Evolutionary conservation across 2,797 vertebrate genomes (phyloP).

Genomic region (Hippoglossus hippoglossus): DNA sequence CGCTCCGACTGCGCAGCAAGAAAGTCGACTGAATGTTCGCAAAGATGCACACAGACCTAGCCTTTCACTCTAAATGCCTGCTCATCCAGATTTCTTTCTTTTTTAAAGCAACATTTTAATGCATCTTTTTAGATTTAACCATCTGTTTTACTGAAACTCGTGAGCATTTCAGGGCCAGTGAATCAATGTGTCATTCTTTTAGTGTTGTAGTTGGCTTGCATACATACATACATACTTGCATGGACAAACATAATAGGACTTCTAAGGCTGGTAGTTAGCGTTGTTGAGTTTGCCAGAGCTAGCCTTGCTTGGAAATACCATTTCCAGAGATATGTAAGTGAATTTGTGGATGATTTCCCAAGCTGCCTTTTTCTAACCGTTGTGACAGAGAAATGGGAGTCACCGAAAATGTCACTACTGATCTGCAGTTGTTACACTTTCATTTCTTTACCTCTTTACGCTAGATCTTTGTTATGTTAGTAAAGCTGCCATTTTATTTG

Average conservation of each 20-base stretch:
- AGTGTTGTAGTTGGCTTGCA: constrained; percentile 51
- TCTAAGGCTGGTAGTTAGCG: constrained; percentile 35
- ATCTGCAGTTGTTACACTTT: constrained; percentile 51
- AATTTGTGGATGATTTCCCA: constrained; percentile 47
- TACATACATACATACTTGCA: constrained; percentile 47
- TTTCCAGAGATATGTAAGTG: constrained; percentile 28
- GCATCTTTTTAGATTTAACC: constrained; percentile 54
- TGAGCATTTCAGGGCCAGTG: constrained; percentile 58
- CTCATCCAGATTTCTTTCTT: constrained; percentile 41
- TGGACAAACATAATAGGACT: constrained; percentile 51
- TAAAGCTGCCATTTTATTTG: constrained; percentile 62
- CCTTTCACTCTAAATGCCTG: constrained; percentile 63
- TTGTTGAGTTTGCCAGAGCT: constrained; percentile 13
- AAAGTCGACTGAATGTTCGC: constrained; percentile 89
- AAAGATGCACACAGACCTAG: constrained; percentile 14
- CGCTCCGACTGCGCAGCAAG: constrained; percentile 89
- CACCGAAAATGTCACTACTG: constrained; percentile 36
- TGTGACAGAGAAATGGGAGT: constrained; percentile 35
- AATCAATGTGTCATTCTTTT: constrained; percentile 55
- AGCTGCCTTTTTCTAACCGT: constrained; percentile 70
- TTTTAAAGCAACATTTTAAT: constrained; percentile 45
- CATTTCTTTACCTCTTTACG: constrained; percentile 25
- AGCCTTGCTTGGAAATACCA: constrained; percentile 1
- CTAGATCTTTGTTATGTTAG: constrained; percentile 28
- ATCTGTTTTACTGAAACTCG: constrained; percentile 53